Evolutionary conservation across 2,888 invertebrate genomes (phyloP), one percentile per base, ranked within the genome.

Genomic region (Euzetes globulus): DNA sequence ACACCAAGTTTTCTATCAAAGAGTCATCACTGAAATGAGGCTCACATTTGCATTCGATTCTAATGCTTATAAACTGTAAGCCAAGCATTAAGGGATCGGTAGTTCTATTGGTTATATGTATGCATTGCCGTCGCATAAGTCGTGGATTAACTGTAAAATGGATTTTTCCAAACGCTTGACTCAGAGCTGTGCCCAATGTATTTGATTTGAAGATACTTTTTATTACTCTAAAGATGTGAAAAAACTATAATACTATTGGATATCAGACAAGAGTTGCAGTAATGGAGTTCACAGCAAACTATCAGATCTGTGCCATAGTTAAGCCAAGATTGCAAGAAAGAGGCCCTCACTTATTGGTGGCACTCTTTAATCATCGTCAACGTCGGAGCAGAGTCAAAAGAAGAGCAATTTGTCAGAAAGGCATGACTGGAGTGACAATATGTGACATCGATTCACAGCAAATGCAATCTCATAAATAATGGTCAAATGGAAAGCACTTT

Each of bases 381-480:
- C 5, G 68, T 68, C 68, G 37, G 15, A 45, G 45, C 22, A 68
- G 68, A n/a, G 63, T 68, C 68, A 68, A 68, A 68, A 68, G 68
- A 63, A 60, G 68, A 68, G 41, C 68, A 68, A 68, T 68, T 68
- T 68, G 68, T 68, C 68, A 41, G 41, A 37, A 68, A 45, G 45
- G 68, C 68, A 68, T 68, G 68, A 68, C 68, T 68, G n/a, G 41
- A 5, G 7, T 68, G 68, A 68, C 68, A 68, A 68, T 68, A 68
- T 68, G 68, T 68, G 68, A 68, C 68, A 68, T 22, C 37, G 25
- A 68, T 68, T 68, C 68, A 68, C 45, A 68, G 37, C 68, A 68
- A 68, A 68, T 68, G 22, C 68, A 68, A 68, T 41, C 68, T 45
- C 68, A 68, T 68, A 68, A 68, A 41, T 68, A 68, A 68, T 68